Evolutionary conservation across 2,888 invertebrate genomes (phyloP).

Genomic region (Phyllotreta cruciferae): DNA sequence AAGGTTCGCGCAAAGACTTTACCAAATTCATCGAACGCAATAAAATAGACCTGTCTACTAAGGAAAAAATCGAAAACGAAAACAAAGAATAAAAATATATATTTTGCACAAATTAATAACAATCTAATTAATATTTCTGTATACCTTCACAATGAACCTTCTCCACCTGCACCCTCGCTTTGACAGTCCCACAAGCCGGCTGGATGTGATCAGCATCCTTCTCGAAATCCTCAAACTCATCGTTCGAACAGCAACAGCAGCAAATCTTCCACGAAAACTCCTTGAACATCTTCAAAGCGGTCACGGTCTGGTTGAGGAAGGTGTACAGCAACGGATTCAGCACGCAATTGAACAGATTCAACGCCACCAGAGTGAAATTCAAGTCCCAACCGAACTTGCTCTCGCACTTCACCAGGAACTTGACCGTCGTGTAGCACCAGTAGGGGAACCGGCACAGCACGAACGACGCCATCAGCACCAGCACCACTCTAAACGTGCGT

Average conservation of each 20-base stretch:
- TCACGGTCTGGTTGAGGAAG: conserved; percentile 64
- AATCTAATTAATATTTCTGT: conserved; percentile 15
- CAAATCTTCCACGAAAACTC: conserved; percentile 54
- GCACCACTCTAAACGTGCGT: conserved; percentile 65
- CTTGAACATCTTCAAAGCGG: conserved; percentile 46
- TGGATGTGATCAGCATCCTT: conserved; percentile 37
- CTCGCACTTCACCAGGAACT: conserved; percentile 52
- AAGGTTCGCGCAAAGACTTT: conserved; percentile 62
- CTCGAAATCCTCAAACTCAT: conserved; percentile 58
- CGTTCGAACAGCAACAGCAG: conserved; percentile 56
- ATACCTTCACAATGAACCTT: conserved; percentile 9
- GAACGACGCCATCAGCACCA: conserved; percentile 65
- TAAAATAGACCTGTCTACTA: conserved; percentile 55
- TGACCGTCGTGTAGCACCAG: conserved; percentile 64
- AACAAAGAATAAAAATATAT: not conserved
- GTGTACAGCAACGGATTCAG: conserved; percentile 69
- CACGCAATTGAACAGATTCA: conserved; percentile 64
- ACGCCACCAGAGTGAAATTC: conserved; percentile 61
- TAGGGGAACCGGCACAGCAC: conserved; percentile 62
- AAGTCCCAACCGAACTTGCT: conserved; percentile 58
- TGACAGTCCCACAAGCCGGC: conserved; percentile 20
- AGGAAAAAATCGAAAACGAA: conserved; percentile 73
- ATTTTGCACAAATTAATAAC: not conserved
- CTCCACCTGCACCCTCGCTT: conserved; percentile 9
- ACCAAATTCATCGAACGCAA: conserved; percentile 63